Base-by-base conservation (phyloP, 2,797 vertebrate species). In the Apogon hyalosoma region DNA sequence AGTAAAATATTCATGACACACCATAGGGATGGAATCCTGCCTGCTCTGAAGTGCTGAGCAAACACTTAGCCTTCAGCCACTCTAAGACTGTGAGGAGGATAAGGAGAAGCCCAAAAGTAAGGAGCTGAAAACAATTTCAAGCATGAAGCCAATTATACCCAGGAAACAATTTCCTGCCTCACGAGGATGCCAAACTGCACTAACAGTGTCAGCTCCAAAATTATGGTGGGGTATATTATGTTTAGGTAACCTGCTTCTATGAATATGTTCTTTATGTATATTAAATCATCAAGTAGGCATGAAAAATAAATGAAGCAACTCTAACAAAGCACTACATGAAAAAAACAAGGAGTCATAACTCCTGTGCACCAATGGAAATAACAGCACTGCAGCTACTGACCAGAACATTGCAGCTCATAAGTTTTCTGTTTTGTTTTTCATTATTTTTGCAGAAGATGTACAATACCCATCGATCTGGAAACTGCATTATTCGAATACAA, bases 1-100 rank as follows among this genome's bases (percentile, higher is more conserved):
- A 62, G 87, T 92, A 84, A 92, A 92, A 92, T 91, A 92, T 92
- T 92, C 88, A 92, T 92, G 80, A 50, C 63, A 65, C 66, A 84
- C 86, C 78, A 77, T 78, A 59, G 81, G 87, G 86, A 90, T 51
- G 69, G 75, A 75, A 77, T 87, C 77, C 85, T 89, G 80, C 85
- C 58, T 71, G 63, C 82, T 84, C 81, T 77, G 69, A 78, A 88
- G 79, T 80, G 92, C 92, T 91, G 92, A 92, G 89, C 75, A 83
- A 84, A 91, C 91, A 90, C 75, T 92, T 89, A 47, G 21, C 58
- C 66, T 68, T 69, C 40, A 82, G 79, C 82, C 79, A 61, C 82
- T 83, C 69, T 47, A 61, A 80, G 66, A 71, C 75, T 50, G 49
- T 16, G 63, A 80, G 79, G 42, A 80, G 64, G 74, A 85, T 64